A percentile compares a stretch with the other conserved stretches of the same genome.
These are phyloP conservation scores for Pristionchus arcanus DNA, from an alignment of 2,888 invertebrate genomes.

Conservation along the genomic window DNA sequence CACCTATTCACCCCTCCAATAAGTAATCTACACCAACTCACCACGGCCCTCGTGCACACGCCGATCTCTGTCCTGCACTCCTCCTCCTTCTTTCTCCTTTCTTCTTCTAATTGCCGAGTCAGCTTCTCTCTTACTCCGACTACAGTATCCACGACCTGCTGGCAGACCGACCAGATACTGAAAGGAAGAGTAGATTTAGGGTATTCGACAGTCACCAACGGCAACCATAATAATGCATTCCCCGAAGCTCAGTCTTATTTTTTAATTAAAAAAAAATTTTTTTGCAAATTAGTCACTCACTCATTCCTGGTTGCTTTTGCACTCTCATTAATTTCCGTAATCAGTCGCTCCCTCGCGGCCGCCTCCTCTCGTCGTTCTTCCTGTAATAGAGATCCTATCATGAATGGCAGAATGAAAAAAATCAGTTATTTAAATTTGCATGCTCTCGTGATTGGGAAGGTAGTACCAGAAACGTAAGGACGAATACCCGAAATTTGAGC, in stretches of 20 bases:
- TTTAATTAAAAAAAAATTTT: not conserved
- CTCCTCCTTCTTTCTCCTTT: slow-evolving; percentile 64
- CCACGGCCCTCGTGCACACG: slow-evolving; percentile 64
- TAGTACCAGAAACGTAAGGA: too few relatives aligned
- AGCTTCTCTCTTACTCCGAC: slow-evolving; percentile 84
- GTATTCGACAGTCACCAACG: too few relatives aligned
- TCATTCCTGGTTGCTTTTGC: slow-evolving; percentile 81
- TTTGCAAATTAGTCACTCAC: not conserved
- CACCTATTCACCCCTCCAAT: not conserved
- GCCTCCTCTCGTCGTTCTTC: slow-evolving; percentile 86
- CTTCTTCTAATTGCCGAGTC: slow-evolving; percentile 84
- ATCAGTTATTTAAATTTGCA: too few relatives aligned
- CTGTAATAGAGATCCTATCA: slow-evolving; percentile 80
- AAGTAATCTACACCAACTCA: slow-evolving; percentile 47
- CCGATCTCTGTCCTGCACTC: slow-evolving; percentile 67
- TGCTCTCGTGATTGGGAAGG: too few relatives aligned
- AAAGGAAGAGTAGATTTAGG: too few relatives aligned
- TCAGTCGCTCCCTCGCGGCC: slow-evolving; percentile 84
- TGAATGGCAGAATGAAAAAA: too few relatives aligned
- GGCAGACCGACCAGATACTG: slow-evolving; percentile 85
- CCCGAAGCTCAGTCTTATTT: too few relatives aligned
- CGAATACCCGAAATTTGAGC: too few relatives aligned
- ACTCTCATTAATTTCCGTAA: slow-evolving; percentile 86
- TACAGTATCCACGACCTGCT: slow-evolving; percentile 85
- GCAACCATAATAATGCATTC: too few relatives aligned